A percentile compares a stretch with the other conserved stretches of the same genome.
phyloP scores from a whole-genome alignment of 37 sponge, comb jelly and placozoan species.

The Tethya wilhelma region DNA sequence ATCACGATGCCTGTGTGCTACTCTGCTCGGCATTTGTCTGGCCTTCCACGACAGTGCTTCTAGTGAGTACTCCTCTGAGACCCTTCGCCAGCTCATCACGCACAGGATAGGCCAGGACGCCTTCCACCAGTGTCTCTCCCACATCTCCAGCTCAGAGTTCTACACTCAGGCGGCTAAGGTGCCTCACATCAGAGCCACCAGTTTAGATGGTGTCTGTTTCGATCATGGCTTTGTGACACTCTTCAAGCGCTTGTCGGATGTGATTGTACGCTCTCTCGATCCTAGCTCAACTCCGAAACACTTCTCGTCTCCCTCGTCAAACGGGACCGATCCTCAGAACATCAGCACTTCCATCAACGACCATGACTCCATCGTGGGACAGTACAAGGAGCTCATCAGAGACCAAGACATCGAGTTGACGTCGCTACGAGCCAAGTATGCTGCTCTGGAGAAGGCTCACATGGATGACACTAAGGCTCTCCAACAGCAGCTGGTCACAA shows the following conservation, averaged over 20 bases:
- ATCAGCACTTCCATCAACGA: conserved; percentile 63
- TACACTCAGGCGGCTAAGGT: conserved; percentile 67
- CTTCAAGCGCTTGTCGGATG: conserved; percentile 61
- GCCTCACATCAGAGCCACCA: conserved; percentile 50
- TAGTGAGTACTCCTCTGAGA: conserved; percentile 66
- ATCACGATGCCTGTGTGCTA: conserved; percentile 71
- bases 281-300: background rate
- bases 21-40: conserved; percentile 70
- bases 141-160: conserved; percentile 62
- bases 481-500: conserved; percentile 15
- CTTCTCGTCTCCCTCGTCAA: background rate
- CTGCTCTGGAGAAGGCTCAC: conserved; percentile 33
- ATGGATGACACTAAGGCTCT: conserved; percentile 8
- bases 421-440: conserved; percentile 12
- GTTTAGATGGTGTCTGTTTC: conserved; percentile 50
- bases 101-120: conserved; percentile 75
- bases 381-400: conserved; percentile 86
- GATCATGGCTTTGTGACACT: conserved; percentile 63
- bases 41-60: conserved; percentile 67
- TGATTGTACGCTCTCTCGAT: conserved; percentile 45
- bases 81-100: conserved; percentile 78
- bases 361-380: conserved; percentile 77
- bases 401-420: conserved; percentile 62
- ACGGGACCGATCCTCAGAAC: background rate
- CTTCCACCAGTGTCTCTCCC: conserved; percentile 56